Conservation (phyloP, 2,888 invertebrate species). For the Phaonia tiefii region DNA sequence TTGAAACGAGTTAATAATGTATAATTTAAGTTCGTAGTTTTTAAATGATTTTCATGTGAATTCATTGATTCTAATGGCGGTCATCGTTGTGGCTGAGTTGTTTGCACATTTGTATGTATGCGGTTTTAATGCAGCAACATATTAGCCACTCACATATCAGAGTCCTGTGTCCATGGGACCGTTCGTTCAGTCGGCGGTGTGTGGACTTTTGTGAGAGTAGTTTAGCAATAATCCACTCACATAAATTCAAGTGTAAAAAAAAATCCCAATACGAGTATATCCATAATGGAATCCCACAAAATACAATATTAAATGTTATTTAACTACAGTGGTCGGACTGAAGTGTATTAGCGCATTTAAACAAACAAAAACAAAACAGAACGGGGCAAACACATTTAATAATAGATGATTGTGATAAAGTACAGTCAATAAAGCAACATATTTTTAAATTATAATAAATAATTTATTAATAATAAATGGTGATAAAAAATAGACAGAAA, state of each 20-base stretch:
- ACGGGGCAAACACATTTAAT: constrained; percentile 17
- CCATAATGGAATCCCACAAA: constrained; percentile 6
- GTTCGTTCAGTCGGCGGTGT: no score
- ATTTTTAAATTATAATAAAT: neutral
- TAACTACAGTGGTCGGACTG: constrained; percentile 14
- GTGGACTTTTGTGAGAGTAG: no score
- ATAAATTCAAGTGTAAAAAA: no score
- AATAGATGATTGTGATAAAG: neutral
- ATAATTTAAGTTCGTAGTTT: neutral
- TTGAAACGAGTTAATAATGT: constrained; percentile 11
- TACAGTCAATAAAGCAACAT: constrained; percentile 8
- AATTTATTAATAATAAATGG: no score
- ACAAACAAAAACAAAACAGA: constrained; percentile 2
- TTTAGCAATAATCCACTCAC: no score
- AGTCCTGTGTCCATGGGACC: constrained; percentile 13
- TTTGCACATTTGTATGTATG: constrained; percentile 34
- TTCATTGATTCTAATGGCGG: constrained; percentile 59
- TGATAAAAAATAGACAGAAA: no score
- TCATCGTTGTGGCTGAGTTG: constrained; percentile 51
- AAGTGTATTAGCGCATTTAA: constrained; percentile 37
- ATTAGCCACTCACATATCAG: constrained; percentile 16
- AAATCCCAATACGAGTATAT: no score
- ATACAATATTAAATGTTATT: constrained; percentile 35
- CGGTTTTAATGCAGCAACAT: neutral
- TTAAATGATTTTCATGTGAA: constrained; percentile 40